Evolutionary conservation across 2,797 vertebrate genomes (phyloP).

Genomic region (Mycteria americana): DNA sequence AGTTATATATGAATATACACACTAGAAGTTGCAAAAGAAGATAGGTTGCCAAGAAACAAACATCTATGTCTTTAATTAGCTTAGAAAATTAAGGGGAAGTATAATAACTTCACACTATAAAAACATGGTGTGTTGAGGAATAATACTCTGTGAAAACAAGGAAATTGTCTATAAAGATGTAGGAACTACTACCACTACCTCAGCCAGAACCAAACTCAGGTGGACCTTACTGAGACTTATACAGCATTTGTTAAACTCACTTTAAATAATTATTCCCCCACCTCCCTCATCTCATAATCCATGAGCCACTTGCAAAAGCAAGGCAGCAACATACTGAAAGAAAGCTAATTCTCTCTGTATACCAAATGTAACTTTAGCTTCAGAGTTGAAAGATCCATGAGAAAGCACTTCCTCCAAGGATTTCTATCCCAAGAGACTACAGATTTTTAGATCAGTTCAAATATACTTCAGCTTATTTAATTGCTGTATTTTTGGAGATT

Average conservation of each 20-base stretch:
- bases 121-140: neutral
- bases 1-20: neutral
- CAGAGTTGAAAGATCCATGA: neutral
- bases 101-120: neutral
- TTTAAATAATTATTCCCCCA: neutral
- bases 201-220: neutral
- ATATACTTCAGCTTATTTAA: neutral
- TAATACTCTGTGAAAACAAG: neutral
- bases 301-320: neutral
- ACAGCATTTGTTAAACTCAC: neutral
- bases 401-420: neutral
- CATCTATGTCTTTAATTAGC: neutral
- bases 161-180: neutral
- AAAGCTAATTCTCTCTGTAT: neutral
- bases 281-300: neutral
- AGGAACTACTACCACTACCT: neutral
- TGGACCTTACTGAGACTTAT: neutral
- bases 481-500: neutral
- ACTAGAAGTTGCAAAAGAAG: neutral
- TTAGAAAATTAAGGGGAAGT: neutral
- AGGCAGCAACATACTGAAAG: neutral
- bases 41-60: neutral
- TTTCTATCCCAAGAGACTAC: neutral
- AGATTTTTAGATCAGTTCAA: neutral
- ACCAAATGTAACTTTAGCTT: neutral